These are phyloP conservation scores for Cyrtodaria siliqua DNA, from an alignment of 2,888 invertebrate species.

Conservation along the genomic window DNA sequence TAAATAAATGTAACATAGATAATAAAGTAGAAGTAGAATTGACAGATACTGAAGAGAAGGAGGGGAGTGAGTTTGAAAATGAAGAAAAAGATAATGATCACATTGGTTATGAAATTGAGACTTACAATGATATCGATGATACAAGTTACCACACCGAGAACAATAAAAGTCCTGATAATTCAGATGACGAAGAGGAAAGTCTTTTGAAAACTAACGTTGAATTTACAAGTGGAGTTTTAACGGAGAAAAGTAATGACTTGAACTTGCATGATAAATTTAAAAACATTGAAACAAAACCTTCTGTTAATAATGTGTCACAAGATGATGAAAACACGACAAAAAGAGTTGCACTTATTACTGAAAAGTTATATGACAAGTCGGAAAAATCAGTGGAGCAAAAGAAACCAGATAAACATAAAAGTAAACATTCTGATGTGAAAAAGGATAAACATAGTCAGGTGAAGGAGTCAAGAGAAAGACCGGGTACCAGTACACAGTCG, in stretches of 20 bases:
- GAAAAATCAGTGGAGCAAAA: not conserved
- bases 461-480: not conserved
- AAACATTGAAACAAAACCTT: not conserved
- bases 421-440: slow-evolving; percentile 8
- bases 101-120: not conserved
- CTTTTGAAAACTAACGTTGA: too few relatives aligned
- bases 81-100: slow-evolving; percentile 1
- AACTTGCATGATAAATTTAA: too few relatives aligned
- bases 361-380: slow-evolving; percentile 9
- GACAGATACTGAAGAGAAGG: not conserved
- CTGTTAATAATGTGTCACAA: not conserved
- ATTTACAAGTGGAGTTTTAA: too few relatives aligned
- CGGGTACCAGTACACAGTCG: not conserved
- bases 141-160: too few relatives aligned
- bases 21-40: not conserved
- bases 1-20: slow-evolving; percentile 8
- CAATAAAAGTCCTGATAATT: too few relatives aligned
- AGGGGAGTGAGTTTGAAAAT: not conserved
- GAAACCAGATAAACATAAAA: slow-evolving; percentile 7
- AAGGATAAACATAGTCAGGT: slow-evolving; percentile 14
- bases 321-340: slow-evolving; percentile 15
- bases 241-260: too few relatives aligned
- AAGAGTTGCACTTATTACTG: slow-evolving; percentile 14
- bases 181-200: not conserved
- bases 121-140: not conserved